Evolutionary conservation across 1,140 invertebrate genomes (phyloP).

Genomic region (Philaenus spumarius): DNA sequence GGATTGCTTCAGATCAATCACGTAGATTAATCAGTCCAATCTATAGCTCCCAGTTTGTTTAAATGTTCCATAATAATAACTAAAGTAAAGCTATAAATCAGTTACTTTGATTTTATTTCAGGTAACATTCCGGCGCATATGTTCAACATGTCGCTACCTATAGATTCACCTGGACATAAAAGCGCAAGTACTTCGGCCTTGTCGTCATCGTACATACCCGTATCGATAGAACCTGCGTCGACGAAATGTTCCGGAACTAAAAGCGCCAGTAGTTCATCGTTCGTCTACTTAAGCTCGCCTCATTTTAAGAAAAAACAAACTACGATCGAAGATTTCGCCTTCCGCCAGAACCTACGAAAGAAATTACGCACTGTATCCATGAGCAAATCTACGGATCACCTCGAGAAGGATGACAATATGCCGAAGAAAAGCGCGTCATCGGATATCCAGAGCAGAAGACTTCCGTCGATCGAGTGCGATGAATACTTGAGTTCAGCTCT

Average conservation of each 20-base stretch:
- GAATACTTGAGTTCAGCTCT: neutral
- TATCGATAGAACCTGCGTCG: neutral
- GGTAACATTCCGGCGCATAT: neutral
- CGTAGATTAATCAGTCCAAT: no score
- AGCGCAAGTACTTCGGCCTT: no score
- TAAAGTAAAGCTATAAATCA: no score
- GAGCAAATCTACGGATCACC: neutral
- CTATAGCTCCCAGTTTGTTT: no score
- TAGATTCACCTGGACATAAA: no score
- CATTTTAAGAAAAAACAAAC: no score
- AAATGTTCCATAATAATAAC: no score
- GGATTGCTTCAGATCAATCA: no score
- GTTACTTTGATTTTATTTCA: no score
- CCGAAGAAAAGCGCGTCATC: neutral
- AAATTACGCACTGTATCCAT: slow-evolving; percentile 2
- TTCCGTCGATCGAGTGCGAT: neutral
- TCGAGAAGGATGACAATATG: neutral
- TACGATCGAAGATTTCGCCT: neutral
- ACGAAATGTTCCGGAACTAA: no score
- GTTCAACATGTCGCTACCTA: neutral
- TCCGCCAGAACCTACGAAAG: slow-evolving; percentile 5
- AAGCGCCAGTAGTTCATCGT: neutral
- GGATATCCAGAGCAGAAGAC: slow-evolving; percentile 1
- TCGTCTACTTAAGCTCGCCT: no score
- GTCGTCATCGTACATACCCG: no score